These are phyloP conservation scores for Andinoacara biseriatus DNA, from an alignment of 2,113 vertebrate species.

Conservation along the genomic window DNA sequence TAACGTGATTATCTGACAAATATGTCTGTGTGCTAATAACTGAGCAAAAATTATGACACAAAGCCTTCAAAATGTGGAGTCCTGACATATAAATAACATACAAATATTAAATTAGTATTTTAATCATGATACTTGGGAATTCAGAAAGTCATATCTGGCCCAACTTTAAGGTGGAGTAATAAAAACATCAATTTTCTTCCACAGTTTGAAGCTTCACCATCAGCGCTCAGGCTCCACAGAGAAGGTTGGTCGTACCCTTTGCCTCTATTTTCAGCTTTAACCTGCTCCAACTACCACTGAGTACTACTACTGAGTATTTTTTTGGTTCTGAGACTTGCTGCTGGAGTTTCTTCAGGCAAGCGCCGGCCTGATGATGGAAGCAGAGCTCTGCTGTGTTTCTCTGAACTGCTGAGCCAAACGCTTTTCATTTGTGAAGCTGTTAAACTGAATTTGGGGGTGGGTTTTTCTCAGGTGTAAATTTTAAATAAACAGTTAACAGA, in stretches of 20 bases:
- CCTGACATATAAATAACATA: too few species aligned
- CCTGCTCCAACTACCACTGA: background rate
- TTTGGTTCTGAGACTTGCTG: background rate
- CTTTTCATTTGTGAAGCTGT: slow-evolving; percentile 2
- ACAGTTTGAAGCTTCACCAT: background rate
- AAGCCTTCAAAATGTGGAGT: too few species aligned
- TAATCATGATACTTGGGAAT: background rate
- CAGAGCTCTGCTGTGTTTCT: background rate
- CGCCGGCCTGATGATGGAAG: background rate
- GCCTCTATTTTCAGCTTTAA: background rate
- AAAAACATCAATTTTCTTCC: background rate
- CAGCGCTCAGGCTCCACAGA: background rate
- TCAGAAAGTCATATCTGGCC: background rate
- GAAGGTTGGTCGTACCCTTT: background rate
- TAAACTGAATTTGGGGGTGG: background rate
- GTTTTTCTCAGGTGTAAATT: background rate
- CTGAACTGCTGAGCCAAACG: too few species aligned
- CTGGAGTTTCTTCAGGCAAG: background rate
- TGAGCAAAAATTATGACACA: too few species aligned
- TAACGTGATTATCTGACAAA: background rate
- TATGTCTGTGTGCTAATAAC: background rate
- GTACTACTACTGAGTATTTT: background rate
- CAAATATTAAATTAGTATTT: too few species aligned
- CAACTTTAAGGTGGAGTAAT: background rate
- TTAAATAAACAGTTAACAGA: slow-evolving; percentile 5